Conservation (phyloP, 2,113 vertebrate genomes). For the Collichthys lucidus region DNA sequence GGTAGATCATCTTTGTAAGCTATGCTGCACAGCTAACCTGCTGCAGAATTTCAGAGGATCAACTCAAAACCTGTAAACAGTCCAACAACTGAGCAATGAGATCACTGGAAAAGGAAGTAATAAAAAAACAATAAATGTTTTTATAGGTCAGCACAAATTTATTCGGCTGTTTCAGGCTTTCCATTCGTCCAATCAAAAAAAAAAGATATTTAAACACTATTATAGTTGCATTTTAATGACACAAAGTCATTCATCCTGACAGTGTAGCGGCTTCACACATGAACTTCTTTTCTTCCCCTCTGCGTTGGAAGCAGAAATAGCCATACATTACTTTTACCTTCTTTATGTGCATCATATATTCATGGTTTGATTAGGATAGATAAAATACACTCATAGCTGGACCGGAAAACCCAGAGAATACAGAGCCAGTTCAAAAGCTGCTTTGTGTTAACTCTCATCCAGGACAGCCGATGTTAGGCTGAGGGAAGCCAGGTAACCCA, state of each 20-base stretch:
- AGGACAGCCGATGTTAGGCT: not conserved
- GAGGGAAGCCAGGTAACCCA: not conserved
- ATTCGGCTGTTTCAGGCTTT: too few species aligned
- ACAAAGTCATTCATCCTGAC: not conserved
- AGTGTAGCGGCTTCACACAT: not conserved
- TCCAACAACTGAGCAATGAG: not conserved
- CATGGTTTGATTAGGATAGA: too few species aligned
- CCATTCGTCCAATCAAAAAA: too few species aligned
- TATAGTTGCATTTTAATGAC: too few species aligned
- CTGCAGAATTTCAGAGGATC: not conserved
- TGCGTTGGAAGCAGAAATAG: not conserved
- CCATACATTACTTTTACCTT: too few species aligned
- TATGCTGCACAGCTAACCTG: too few species aligned
- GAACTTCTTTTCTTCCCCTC: not conserved
- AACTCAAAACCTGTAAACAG: not conserved
- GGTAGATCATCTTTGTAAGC: not conserved
- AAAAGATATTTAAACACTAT: too few species aligned
- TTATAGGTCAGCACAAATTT: too few species aligned
- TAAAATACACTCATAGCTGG: too few species aligned
- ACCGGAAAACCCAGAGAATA: not conserved
- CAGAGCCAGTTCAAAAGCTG: not conserved
- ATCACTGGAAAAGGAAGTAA: not conserved
- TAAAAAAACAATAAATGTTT: not conserved
- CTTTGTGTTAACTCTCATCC: not conserved
- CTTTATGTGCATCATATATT: too few species aligned